A percentile compares a stretch with the other conserved stretches of the same genome.
Evolutionary conservation across 2,888 invertebrate species (phyloP).

Genomic region (Caradrina clavipalpis): DNA sequence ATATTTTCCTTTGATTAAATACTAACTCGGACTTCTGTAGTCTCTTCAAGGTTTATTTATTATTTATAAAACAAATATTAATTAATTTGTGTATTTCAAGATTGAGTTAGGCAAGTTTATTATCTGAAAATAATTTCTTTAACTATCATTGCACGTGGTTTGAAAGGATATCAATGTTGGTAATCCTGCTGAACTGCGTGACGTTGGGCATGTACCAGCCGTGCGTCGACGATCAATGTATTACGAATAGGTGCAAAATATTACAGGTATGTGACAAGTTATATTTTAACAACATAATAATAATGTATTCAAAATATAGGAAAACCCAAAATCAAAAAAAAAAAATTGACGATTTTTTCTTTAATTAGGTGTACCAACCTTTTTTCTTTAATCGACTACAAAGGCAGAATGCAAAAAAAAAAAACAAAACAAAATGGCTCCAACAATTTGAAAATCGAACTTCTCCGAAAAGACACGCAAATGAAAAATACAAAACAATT

Average conservation of each 20-base stretch:
- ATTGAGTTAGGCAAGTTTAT: neutral
- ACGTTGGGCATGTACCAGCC: slow-evolving; percentile 99
- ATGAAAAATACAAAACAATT: slow-evolving; percentile 34
- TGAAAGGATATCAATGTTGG: slow-evolving; percentile 99
- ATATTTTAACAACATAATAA: neutral
- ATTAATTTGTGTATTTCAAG: neutral
- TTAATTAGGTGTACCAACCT: neutral
- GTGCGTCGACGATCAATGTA: slow-evolving; percentile 98
- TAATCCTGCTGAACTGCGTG: slow-evolving; percentile 99
- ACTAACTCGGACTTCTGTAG: slow-evolving; percentile 9
- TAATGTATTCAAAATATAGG: too few relatives aligned
- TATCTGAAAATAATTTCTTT: slow-evolving; percentile 87
- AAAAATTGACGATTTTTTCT: neutral
- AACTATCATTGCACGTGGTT: slow-evolving; percentile 96
- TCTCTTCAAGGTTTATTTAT: neutral
- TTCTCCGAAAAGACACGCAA: slow-evolving; percentile 11
- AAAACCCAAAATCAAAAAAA: too few relatives aligned
- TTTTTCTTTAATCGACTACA: neutral
- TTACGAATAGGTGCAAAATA: slow-evolving; percentile 97
- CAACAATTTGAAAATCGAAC: slow-evolving; percentile 10
- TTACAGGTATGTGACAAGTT: slow-evolving; percentile 93
- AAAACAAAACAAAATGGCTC: neutral
- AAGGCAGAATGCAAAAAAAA: neutral
- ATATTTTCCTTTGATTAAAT: slow-evolving; percentile 49
- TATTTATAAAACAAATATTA: neutral